A percentile compares a stretch with the other conserved stretches of the same genome.
These are phyloP conservation scores for Macrocentrus cingulum DNA, from an alignment of 1,140 invertebrate species.

Conservation along the genomic window DNA sequence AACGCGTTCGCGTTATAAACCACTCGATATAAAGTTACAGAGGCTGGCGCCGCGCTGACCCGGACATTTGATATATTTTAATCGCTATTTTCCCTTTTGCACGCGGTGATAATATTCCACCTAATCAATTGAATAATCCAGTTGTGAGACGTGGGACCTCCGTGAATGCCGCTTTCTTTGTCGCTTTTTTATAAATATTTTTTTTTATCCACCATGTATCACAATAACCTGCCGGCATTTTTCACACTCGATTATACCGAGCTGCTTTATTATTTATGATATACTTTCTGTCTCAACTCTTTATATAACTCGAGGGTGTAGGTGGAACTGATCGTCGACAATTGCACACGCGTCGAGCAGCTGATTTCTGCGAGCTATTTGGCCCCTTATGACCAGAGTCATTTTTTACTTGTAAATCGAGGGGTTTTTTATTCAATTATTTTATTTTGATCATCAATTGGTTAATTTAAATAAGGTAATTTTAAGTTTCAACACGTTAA, in stretches of 20 bases:
- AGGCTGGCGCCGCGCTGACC: slow-evolving; percentile 29
- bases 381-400: slow-evolving; percentile 13
- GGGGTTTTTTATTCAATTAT: slow-evolving; percentile 12
- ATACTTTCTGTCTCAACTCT: slow-evolving; percentile 2
- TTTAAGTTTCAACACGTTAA: too few species aligned
- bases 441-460: not conserved
- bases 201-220: not conserved
- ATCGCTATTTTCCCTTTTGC: slow-evolving; percentile 24
- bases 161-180: not conserved
- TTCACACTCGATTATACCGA: too few species aligned
- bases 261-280: slow-evolving; percentile 1
- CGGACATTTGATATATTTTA: slow-evolving; percentile 36
- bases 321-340: not conserved
- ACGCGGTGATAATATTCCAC: not conserved
- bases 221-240: too few species aligned
- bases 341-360: slow-evolving; percentile 26
- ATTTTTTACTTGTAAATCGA: not conserved
- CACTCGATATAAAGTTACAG: slow-evolving; percentile 36
- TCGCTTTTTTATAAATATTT: not conserved
- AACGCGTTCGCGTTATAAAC: slow-evolving; percentile 16
- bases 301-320: slow-evolving; percentile 8
- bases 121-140: slow-evolving; percentile 8
- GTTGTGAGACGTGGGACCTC: not conserved
- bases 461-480: too few species aligned
- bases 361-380: slow-evolving; percentile 30